Base-by-base conservation (phyloP, 2,888 invertebrate species). In the Rhyacophila evoluta region DNA sequence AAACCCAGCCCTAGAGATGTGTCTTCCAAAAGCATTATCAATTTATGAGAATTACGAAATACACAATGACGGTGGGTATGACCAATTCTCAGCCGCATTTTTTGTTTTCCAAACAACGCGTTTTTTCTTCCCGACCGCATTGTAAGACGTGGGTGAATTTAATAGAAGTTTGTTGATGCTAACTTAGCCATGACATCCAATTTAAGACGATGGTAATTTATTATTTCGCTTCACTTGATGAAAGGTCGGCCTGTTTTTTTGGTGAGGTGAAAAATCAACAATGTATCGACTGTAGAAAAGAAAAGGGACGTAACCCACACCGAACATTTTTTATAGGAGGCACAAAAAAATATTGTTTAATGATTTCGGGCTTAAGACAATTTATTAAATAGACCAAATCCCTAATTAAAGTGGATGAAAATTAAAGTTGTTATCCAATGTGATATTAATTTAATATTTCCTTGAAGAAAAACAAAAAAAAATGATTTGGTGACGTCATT, bases 11-110 rank as follows among this genome's bases (percentile, higher is more conserved):
- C 3, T 15, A 12, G 15, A 28, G 29, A 69, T 69, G 29, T 69
- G 19, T 69, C 28, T 69, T 69, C 12, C 69, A 12, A 12, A 33
- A 69, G 28, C 69, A 69, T 69, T 28, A 69, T 69, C 33, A 69
- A 33, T 69, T 69, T 69, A 69, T 28, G 29, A 55, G 55, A 55
- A 55, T 33, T 55, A 25, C 10, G 19, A 2, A 15, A 15, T 5
- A 15, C 2, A 8, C 25, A 25, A 19, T 10, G 15, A 41, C 12
- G 41, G 25, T 8, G 19, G n/a, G n/a, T n/a, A n/a, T n/a, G n/a
- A n/a, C n/a, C n/a, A n/a, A 39, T 39, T 6, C 55, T 10, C 10
- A 55, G 8, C 55, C 15, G 19, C 25, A 19, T 25, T 33, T 55
- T 55, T 55, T 55, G 55, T 55, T 55, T 55, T 8, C 3, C 55